Evolutionary conservation across 2,888 invertebrate genomes (phyloP), one percentile per base, ranked within the genome.

Genomic region (Ophioninae sp.): DNA sequence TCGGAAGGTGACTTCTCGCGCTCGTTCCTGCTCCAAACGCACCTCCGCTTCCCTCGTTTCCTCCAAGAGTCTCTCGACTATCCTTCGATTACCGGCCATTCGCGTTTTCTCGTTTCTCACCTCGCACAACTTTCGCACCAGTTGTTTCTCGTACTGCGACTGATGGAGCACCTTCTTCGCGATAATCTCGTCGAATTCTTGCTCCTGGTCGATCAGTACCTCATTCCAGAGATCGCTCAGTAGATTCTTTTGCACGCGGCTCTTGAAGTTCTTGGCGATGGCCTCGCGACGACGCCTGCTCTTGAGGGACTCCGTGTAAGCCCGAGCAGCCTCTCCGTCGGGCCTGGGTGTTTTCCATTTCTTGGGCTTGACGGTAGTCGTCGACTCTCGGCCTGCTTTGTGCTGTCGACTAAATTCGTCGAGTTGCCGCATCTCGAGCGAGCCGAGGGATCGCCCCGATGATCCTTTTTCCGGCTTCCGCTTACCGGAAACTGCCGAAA

Each of bases 121-220:
- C 90, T 95, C 95, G 91, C 94, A 94, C 81, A 96, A 92, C 92
- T 95, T 95, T 58, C 94, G 94, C 68, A 94, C 93, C 93, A 96
- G 95, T 91, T 95, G 95, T 89, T 95, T 96, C 88, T 96, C 96
- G 90, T 95, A 95, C 65, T 94, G 93, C 0, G 95, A 95, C 82
- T 95, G 93, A 87, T 95, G 94, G 90, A 95, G 91, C 6, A 95
- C 93, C 87, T 94, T 95, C 79, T 93, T 93, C 0, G 94, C 94
- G 13, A 95, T 91, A 17, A 93, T 92, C 64, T 92, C 91, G 85
- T 95, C 94, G 39, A 94, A 91, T 84, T 93, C 93, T 10, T 90
- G 89, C 88, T 95, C 95, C 90, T 95, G 94, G 88, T 94, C 94
- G 23, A 91, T 91, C 61, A 94, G 89, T 37, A 95, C 92, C 84